phyloP scores from a whole-genome alignment of 2,888 invertebrate genomes.

The Rotaria sp. region DNA sequence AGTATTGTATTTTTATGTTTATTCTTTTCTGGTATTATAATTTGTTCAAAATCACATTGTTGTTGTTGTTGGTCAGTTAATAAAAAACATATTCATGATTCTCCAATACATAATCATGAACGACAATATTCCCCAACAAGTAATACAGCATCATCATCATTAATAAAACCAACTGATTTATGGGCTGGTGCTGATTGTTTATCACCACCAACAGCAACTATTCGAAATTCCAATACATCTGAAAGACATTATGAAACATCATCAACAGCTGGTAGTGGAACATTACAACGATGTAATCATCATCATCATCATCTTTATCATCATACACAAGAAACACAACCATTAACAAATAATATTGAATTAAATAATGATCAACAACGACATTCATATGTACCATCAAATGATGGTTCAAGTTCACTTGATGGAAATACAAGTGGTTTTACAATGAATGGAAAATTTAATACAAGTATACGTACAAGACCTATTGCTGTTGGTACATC shows the following conservation, averaged over 20 bases:
- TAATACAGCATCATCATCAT: constrained; percentile 29
- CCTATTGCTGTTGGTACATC: neutral
- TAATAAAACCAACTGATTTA: neutral
- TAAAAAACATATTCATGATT: neutral
- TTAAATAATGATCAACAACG: neutral
- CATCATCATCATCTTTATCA: constrained; percentile 21
- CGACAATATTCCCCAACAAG: constrained; percentile 16
- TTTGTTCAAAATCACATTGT: neutral
- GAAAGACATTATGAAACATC: constrained; percentile 21
- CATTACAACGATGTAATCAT: constrained; percentile 28
- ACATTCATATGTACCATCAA: constrained; percentile 20
- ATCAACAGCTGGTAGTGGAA: neutral
- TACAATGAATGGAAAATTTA: neutral
- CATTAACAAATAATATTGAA: constrained; percentile 1
- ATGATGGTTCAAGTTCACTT: constrained; percentile 15
- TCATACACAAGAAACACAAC: neutral
- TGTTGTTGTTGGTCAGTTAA: neutral
- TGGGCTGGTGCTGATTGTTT: constrained; percentile 11
- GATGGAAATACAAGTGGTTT: neutral
- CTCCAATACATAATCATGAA: neutral
- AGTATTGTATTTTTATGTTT: neutral
- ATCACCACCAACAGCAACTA: neutral
- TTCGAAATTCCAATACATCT: neutral
- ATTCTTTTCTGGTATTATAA: neutral
- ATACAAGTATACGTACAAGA: neutral